These are phyloP conservation scores for Halcyon badia DNA, from an alignment of 2,797 vertebrate species.

Conservation along the genomic window DNA sequence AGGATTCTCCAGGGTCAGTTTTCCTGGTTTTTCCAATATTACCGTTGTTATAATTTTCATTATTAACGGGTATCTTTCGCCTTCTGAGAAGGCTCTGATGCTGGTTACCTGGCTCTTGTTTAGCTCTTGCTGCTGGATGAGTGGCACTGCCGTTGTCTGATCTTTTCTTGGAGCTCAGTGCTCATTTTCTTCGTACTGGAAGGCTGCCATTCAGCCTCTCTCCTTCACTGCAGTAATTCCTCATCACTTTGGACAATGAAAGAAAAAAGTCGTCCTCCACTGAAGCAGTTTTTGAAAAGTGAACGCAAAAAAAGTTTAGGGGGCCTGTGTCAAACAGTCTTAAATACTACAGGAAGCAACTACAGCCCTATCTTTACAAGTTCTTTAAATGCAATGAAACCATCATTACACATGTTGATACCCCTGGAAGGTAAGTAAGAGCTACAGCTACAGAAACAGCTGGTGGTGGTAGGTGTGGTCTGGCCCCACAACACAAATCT, in stretches of 20 bases:
- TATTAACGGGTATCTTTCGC: neutral
- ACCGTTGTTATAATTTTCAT: neutral
- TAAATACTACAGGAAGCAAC: constrained; percentile 4
- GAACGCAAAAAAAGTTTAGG: neutral
- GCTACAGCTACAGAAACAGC: neutral
- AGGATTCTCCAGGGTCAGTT: neutral
- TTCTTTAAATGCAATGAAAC: neutral
- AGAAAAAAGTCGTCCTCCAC: neutral
- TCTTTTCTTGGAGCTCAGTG: neutral
- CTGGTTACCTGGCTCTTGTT: neutral
- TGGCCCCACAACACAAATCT: neutral
- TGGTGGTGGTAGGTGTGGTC: neutral
- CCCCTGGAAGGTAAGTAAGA: neutral
- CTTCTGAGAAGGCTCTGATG: neutral
- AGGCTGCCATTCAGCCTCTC: neutral
- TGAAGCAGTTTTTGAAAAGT: neutral
- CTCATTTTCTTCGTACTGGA: neutral
- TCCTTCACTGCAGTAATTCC: neutral
- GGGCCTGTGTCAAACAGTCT: neutral
- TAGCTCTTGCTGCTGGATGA: neutral
- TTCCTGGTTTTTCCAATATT: neutral
- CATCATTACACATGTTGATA: neutral
- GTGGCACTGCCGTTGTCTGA: neutral
- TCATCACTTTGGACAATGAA: neutral
- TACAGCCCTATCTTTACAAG: neutral